Evolutionary conservation across 2,113 vertebrate genomes (phyloP).

Genomic region (Urocitellus parryii): DNA sequence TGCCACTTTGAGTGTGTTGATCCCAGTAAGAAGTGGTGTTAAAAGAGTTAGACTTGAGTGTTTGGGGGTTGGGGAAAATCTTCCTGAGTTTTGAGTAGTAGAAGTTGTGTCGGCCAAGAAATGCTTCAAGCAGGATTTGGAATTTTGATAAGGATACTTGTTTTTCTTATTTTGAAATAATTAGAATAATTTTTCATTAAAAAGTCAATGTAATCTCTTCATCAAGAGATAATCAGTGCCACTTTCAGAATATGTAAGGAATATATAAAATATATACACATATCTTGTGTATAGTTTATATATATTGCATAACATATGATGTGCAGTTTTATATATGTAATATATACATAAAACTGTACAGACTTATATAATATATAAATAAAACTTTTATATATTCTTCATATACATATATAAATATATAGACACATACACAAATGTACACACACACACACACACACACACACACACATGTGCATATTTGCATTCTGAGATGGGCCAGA

Average conservation of each 20-base stretch:
- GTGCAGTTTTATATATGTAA: background rate
- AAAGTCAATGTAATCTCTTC: background rate
- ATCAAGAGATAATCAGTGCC: background rate
- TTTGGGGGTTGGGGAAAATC: background rate
- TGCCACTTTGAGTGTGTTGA: background rate
- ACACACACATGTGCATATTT: background rate
- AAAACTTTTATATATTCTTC: background rate
- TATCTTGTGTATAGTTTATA: background rate
- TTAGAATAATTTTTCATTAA: slow-evolving; percentile 14
- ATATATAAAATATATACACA: background rate
- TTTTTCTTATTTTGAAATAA: background rate
- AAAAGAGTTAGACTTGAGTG: background rate
- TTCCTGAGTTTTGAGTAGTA: slow-evolving; percentile 10
- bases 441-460: no score
- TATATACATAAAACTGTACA: background rate
- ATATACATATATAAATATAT: background rate
- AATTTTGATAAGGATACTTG: background rate
- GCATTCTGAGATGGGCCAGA: background rate
- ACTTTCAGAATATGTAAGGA: background rate
- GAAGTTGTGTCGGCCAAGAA: background rate
- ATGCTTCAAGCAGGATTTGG: background rate
- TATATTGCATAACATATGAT: background rate
- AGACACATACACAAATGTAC: background rate
- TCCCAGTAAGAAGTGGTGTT: background rate
- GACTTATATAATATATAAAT: background rate